Conservation (phyloP, 2,113 vertebrate species). For the Acinonyx jubatus region DNA sequence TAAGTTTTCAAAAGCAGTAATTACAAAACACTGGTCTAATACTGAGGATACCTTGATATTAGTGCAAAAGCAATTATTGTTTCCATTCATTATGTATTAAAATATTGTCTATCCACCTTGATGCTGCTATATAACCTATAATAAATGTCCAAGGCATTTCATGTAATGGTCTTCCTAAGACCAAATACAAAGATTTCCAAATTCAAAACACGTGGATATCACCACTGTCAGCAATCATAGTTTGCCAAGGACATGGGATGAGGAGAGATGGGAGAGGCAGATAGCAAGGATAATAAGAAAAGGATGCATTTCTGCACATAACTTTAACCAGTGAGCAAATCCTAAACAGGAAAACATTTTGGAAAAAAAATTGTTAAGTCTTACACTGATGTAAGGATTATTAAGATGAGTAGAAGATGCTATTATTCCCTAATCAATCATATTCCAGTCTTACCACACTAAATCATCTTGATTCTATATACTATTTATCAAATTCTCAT, state of each 20-base stretch:
- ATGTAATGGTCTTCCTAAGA: not conserved
- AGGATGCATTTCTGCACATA: not conserved
- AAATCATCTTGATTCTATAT: not conserved
- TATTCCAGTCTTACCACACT: not conserved
- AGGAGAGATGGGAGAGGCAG: not conserved
- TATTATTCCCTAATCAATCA: not conserved
- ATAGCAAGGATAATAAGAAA: not conserved
- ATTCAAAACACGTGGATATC: not conserved
- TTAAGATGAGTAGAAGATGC: not conserved
- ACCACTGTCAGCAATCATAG: not conserved
- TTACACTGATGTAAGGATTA: not conserved
- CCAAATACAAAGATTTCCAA: not conserved
- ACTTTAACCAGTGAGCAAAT: not conserved
- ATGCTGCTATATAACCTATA: not conserved
- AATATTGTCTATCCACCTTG: not conserved
- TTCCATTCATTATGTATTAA: not conserved
- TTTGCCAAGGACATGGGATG: not conserved
- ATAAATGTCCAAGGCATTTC: not conserved
- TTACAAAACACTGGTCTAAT: not conserved
- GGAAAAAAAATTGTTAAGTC: not conserved
- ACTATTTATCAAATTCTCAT: not conserved
- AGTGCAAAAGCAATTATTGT: not conserved
- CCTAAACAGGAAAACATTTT: not conserved
- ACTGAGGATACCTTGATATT: conserved; percentile 2
- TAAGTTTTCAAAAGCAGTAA: conserved; percentile 7